Conservation (phyloP, 2,113 vertebrate genomes). For the Thalassoma bifasciatum region DNA sequence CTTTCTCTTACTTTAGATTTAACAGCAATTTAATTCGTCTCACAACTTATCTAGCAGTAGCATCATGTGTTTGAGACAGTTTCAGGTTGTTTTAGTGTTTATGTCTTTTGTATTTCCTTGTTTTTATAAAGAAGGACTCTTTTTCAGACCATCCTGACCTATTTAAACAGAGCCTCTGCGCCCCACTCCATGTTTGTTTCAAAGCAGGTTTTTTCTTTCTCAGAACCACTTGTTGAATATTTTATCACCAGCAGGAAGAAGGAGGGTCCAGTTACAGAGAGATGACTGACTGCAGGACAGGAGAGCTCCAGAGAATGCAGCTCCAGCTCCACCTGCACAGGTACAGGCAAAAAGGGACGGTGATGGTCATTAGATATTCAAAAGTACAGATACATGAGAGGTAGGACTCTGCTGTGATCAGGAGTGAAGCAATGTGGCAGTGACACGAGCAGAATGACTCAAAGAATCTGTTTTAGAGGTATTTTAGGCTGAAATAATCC, state of each 20-base stretch:
- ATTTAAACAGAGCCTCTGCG: background rate
- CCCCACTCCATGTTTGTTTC: conserved; percentile 5
- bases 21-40: background rate
- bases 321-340: background rate
- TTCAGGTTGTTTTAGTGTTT: background rate
- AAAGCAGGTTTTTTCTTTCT: conserved; percentile 28
- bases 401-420: background rate
- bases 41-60: background rate
- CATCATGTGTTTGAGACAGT: background rate
- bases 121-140: no score
- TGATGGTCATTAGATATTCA: conserved; percentile 39
- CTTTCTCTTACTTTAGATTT: no score
- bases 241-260: conserved; percentile 54
- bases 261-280: conserved; percentile 50
- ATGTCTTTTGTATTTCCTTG: background rate
- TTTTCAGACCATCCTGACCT: background rate
- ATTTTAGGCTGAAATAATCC: background rate
- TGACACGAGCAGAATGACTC: background rate
- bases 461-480: no score
- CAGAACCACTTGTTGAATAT: conserved; percentile 65
- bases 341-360: background rate
- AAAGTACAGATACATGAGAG: conserved; percentile 32
- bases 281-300: conserved; percentile 39
- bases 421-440: background rate
- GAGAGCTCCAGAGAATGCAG: conserved; percentile 14